Conservation (phyloP, 2,113 vertebrate species). For the Sphyrna mokarran region DNA sequence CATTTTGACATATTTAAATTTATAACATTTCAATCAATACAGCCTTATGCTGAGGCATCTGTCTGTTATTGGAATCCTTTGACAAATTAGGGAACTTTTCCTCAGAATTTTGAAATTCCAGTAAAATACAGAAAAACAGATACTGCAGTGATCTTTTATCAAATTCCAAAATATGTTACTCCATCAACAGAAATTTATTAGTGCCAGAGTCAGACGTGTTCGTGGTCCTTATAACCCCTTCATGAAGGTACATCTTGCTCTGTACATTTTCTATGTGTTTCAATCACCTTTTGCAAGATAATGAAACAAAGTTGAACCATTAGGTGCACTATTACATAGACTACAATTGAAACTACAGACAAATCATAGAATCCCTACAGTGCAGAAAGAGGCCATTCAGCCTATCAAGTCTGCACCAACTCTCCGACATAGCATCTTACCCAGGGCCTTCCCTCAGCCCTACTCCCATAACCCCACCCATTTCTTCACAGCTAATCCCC, state of each 20-base stretch:
- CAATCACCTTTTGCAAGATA: background rate
- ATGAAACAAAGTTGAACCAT: background rate
- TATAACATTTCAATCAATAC: background rate
- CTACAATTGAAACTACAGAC: background rate
- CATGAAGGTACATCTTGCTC: background rate
- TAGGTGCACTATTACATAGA: background rate
- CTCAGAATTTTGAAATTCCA: conserved; percentile 3
- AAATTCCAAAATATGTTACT: background rate
- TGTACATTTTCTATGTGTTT: background rate
- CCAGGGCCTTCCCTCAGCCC: too few species aligned
- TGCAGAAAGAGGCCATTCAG: too few species aligned
- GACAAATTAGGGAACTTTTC: background rate
- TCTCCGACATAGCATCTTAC: too few species aligned
- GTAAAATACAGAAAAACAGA: background rate
- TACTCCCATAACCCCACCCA: too few species aligned
- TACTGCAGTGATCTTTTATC: background rate
- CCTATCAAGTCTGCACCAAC: too few species aligned
- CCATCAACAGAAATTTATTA: background rate
- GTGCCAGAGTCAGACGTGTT: background rate
- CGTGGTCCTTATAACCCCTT: background rate
- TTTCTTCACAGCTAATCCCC: too few species aligned
- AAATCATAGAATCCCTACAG: too few species aligned
- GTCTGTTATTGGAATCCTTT: background rate
- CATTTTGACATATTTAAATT: background rate
- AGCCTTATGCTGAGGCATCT: background rate